Evolutionary conservation across 2,797 vertebrate species (phyloP).

Genomic region (Crenuchus spilurus): DNA sequence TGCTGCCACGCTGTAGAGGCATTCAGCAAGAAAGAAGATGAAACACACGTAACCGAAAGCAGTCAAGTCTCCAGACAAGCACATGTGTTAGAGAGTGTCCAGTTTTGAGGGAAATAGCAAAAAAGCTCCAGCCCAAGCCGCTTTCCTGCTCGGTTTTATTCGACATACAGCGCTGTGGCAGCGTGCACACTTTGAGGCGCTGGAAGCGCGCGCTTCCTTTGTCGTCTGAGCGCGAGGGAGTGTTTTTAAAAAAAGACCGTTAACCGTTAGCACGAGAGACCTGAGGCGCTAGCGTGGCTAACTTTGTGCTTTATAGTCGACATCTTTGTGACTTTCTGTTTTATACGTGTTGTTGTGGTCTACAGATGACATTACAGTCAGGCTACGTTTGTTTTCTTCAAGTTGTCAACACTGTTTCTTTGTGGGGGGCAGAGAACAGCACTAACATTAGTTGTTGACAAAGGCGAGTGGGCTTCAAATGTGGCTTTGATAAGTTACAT

Average conservation of each 20-base stretch:
- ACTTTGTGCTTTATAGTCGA: neutral
- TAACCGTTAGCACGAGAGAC: neutral
- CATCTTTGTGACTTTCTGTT: neutral
- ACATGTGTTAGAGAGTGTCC: conserved; percentile 17
- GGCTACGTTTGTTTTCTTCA: neutral
- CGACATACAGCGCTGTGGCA: neutral
- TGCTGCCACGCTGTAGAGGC: conserved; percentile 10
- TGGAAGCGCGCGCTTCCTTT: conserved; percentile 78
- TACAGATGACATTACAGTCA: neutral
- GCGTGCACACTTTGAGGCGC: conserved; percentile 58
- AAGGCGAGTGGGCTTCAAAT: neutral
- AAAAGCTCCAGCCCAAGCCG: conserved; percentile 32
- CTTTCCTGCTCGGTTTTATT: neutral
- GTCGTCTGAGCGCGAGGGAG: conserved; percentile 83
- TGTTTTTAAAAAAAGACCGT: conserved; percentile 60
- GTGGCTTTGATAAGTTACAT: neutral
- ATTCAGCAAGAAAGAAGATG: neutral
- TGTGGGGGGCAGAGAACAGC: neutral
- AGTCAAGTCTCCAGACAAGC: neutral
- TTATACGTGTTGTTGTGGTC: neutral
- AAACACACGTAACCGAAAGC: neutral
- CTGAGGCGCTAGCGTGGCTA: neutral
- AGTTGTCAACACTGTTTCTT: conserved; percentile 10
- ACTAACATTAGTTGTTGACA: neutral
- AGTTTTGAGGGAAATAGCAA: conserved; percentile 40